Evolutionary conservation across 2,797 vertebrate genomes (phyloP), one percentile per base, ranked within the genome.

Genomic region (Aselliscus stoliczkanus): DNA sequence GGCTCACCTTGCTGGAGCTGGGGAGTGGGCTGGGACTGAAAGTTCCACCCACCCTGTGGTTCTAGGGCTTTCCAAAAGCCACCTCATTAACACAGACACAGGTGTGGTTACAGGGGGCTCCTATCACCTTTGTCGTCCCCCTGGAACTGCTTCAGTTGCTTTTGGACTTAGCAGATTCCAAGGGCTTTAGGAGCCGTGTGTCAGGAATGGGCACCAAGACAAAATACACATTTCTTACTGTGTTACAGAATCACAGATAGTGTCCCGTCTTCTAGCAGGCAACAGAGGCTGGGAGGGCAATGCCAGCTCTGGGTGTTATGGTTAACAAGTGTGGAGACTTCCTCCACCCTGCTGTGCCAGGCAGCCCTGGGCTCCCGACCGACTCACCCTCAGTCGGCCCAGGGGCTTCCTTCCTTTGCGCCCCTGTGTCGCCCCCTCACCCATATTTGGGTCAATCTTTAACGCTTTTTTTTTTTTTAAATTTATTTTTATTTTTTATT

Each of bases 221-320:
- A 9, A 10, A 29, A 56, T 9, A 17, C 31, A 7, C 4, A 0
- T 25, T 25, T 31, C n/a, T 23, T 37, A 4, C 5, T 31, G 27
- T 54, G 27, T 60, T 54, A 10, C 3, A 50, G 27, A 10, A 12
- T 58, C 75, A 69, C 14, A 34, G 37, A 14, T 10, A 64, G 31
- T 2, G 0, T 29, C 76, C 9, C 7, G 20, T 17, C 21, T 58
- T 18, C 47, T 67, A 15, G 4, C 13, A 4, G 52, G 67, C 29
- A 31, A 9, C 58, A 0, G 39, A 62, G 29, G 29, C 79, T 25
- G 31, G n/a, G 31, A 64, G 42, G 17, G 52, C 21, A 6, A 9
- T 3, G 39, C 62, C n/a, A 14, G 15, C 42, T 47, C 52, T 31
- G 15, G 6, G 18, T n/a, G 47, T 34, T 15, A 23, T 18, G 17